phyloP scores from a whole-genome alignment of 1,140 invertebrate species.

The Drosophila dunni region DNA sequence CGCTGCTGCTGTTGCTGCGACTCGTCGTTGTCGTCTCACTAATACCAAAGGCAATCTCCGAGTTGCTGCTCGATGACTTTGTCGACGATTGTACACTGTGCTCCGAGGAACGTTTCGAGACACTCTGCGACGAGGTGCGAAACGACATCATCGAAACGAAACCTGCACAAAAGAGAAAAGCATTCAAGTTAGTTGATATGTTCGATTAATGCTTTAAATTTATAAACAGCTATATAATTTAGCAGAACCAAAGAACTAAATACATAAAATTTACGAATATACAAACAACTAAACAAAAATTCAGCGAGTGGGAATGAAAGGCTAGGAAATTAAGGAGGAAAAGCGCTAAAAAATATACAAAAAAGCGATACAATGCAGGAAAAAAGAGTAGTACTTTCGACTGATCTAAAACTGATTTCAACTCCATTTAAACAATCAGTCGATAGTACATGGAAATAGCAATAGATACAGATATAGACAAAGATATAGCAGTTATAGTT shows the following conservation, averaged over 20 bases:
- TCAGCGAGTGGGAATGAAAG: not conserved
- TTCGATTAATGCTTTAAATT: not conserved
- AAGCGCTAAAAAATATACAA: not conserved
- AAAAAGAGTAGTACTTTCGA: not conserved
- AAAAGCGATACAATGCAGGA: not conserved
- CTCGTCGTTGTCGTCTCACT: slow-evolving; percentile 56
- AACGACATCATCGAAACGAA: slow-evolving; percentile 90
- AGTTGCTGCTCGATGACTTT: slow-evolving; percentile 79
- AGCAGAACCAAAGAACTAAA: slow-evolving; percentile 9
- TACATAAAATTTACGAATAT: not conserved
- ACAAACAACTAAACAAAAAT: slow-evolving; percentile 14
- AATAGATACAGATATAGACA: slow-evolving; percentile 3
- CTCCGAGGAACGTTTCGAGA: slow-evolving; percentile 87
- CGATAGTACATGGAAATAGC: not conserved
- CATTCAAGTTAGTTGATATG: not conserved
- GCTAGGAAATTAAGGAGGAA: not conserved
- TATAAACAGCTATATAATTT: not conserved
- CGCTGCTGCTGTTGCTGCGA: slow-evolving; percentile 42
- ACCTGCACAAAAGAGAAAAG: slow-evolving; percentile 79
- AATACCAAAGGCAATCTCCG: slow-evolving; percentile 65
- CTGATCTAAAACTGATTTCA: not conserved
- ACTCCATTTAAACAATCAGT: not conserved
- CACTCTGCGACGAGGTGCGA: slow-evolving; percentile 87
- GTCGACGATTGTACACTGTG: slow-evolving; percentile 85
- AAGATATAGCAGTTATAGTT: slow-evolving; percentile 16